These are phyloP conservation scores for Cotesia glomerata DNA, from an alignment of 1,140 invertebrate genomes.

Conservation along the genomic window DNA sequence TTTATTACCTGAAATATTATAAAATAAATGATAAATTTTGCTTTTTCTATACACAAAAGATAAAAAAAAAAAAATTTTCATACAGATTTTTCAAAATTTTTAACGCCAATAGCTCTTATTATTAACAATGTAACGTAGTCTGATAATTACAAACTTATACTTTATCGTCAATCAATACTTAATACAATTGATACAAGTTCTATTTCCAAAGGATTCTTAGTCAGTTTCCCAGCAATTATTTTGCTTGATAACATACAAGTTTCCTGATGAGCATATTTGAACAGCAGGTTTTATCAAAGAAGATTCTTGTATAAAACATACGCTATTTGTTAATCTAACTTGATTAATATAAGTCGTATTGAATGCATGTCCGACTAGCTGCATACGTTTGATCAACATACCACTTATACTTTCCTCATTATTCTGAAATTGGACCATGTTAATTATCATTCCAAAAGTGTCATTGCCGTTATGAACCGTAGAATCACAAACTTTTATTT, in stretches of 20 bases:
- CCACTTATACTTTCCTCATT: background rate
- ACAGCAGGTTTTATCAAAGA: background rate
- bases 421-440: background rate
- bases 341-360: slow-evolving; percentile 8
- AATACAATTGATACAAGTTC: too few species aligned
- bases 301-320: background rate
- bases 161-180: too few species aligned
- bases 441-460: background rate
- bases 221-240: slow-evolving; percentile 18
- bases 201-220: background rate
- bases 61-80: too few species aligned
- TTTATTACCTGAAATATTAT: too few species aligned
- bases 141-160: too few species aligned
- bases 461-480: background rate
- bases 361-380: background rate
- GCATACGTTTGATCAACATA: background rate
- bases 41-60: too few species aligned
- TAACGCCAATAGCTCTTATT: too few species aligned
- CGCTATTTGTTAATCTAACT: background rate
- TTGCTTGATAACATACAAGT: background rate
- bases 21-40: too few species aligned
- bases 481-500: slow-evolving; percentile 8
- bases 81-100: too few species aligned
- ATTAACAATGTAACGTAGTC: too few species aligned
- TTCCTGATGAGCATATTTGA: background rate